Conservation (phyloP, 2,113 vertebrate species). For the Castor canadensis region DNA sequence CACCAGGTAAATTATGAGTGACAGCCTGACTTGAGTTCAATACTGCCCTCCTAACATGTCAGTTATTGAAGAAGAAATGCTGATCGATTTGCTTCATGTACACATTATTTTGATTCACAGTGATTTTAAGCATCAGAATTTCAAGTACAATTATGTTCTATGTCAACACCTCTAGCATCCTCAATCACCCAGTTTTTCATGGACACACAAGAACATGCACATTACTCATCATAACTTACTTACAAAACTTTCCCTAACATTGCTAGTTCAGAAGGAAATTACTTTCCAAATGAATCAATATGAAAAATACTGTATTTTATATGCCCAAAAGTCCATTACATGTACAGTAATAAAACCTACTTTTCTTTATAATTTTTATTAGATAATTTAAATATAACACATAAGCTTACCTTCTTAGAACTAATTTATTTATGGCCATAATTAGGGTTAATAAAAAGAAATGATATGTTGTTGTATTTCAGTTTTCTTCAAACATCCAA, state of each 20-base stretch:
- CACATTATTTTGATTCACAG: constrained; percentile 43
- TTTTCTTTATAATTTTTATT: background rate
- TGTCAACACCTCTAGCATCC: background rate
- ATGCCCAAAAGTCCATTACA: background rate
- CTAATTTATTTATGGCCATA: background rate
- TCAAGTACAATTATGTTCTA: background rate
- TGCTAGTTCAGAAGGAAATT: constrained; percentile 64
- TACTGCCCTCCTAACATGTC: constrained; percentile 7
- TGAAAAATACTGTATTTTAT: background rate
- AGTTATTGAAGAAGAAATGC: constrained; percentile 11
- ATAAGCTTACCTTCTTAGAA: background rate
- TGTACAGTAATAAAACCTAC: background rate
- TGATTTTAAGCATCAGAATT: constrained; percentile 53
- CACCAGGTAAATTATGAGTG: constrained; percentile 56
- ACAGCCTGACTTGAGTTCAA: constrained; percentile 40
- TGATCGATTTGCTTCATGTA: constrained; percentile 34
- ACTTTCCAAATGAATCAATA: background rate
- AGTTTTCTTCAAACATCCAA: background rate
- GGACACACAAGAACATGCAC: background rate
- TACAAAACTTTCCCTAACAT: background rate
- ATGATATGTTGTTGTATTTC: background rate
- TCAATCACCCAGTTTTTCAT: background rate
- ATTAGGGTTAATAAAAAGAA: background rate
- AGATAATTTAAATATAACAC: background rate
- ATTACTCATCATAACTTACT: background rate